Evolutionary conservation across 2,888 invertebrate species (phyloP).

Genomic region (Lottia scabra): DNA sequence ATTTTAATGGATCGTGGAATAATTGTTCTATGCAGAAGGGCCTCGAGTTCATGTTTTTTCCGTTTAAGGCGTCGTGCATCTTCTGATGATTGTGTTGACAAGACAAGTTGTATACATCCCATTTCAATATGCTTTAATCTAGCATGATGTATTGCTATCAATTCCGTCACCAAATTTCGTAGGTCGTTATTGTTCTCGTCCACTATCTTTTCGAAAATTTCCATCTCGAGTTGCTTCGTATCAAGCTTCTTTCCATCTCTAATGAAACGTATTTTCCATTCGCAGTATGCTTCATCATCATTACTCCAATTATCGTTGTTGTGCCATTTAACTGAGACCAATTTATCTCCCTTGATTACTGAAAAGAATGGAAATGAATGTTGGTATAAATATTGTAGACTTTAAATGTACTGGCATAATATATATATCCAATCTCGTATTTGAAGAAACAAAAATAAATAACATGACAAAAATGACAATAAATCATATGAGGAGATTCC

Average conservation of each 20-base stretch:
- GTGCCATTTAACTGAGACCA: no score
- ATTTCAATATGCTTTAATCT: not conserved
- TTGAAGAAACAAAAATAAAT: no score
- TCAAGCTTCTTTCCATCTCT: not conserved
- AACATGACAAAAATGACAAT: no score
- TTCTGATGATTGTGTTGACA: not conserved
- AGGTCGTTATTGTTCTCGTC: not conserved
- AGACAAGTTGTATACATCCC: not conserved
- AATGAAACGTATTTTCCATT: not conserved
- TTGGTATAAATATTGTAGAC: no score
- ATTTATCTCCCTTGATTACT: no score
- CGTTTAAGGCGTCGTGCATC: not conserved
- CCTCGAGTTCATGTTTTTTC: not conserved
- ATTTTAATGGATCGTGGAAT: not conserved
- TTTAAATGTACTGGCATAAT: no score
- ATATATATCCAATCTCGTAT: no score
- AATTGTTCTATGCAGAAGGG: not conserved
- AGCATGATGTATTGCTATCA: not conserved
- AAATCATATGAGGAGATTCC: no score
- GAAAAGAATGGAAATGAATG: no score
- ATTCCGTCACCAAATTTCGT: not conserved
- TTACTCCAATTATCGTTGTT: no score
- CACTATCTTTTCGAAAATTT: not conserved
- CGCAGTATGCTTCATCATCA: not conserved
- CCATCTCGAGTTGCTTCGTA: not conserved